These are phyloP conservation scores for Caenorhabditis plicata DNA, from an alignment of 2,888 invertebrate genomes.

Conservation along the genomic window DNA sequence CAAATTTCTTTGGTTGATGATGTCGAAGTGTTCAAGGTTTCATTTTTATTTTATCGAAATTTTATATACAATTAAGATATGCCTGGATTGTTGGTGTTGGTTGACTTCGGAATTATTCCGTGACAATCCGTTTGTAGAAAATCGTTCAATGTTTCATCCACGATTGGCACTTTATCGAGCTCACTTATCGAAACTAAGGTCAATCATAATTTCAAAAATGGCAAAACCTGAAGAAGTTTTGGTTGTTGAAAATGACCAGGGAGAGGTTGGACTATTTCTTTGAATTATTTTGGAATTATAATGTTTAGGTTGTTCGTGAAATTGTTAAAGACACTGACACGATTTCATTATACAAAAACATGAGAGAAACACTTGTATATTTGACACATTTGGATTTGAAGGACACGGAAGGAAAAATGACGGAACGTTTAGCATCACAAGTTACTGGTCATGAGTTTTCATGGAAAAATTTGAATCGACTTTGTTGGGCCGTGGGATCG, in stretches of 20 bases:
- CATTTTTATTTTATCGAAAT: too few relatives aligned
- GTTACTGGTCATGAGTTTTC: conserved; percentile 97
- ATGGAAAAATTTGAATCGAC: conserved; percentile 97
- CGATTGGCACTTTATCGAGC: conserved; percentile 18
- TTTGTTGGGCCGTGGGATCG: conserved; percentile 99
- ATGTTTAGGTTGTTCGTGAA: conserved; percentile 95
- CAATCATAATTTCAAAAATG: conserved; percentile 98
- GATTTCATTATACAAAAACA: conserved; percentile 97
- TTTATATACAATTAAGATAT: too few relatives aligned
- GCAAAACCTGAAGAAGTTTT: conserved; percentile 99
- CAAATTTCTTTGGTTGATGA: conserved; percentile 90
- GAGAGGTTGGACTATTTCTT: too few relatives aligned
- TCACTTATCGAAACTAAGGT: conserved; percentile 74
- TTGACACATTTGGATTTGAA: conserved; percentile 95
- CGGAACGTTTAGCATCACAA: conserved; percentile 94
- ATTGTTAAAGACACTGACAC: conserved; percentile 99
- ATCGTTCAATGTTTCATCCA: conserved; percentile 11
- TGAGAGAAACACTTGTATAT: conserved; percentile 78
- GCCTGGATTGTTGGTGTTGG: conserved; percentile 96
- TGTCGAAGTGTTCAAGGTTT: conserved; percentile 90
- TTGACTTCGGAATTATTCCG: conserved; percentile 88
- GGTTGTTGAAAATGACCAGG: conserved; percentile 99
- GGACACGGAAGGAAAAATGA: conserved; percentile 98
- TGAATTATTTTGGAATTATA: too few relatives aligned
- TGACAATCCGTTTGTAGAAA: conserved; percentile 75